Base-by-base conservation (phyloP, 2,113 vertebrate genomes). In the Hoplias malabaricus region DNA sequence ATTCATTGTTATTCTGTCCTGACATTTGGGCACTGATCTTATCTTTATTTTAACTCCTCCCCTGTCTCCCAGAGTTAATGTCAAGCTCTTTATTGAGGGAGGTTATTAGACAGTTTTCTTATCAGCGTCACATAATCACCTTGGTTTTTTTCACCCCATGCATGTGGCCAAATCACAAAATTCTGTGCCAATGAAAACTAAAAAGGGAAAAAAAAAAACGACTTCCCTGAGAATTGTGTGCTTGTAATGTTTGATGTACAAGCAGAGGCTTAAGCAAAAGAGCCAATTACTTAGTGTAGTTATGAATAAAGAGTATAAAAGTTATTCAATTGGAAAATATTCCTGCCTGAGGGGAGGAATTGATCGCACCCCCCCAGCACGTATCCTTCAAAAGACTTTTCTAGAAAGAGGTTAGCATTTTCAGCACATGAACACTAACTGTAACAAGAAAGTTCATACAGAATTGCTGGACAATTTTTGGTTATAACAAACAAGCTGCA, bases 11-110 rank as follows among this genome's bases (percentile, higher is more conserved):
- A 46, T 61, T 84, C 69, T 77, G 79, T 76, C 63, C 81, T 86
- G 86, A 88, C 83, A 88, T 90, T 88, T 87, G 73, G 40, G 76
- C 80, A 71, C 48, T 63, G 61, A 62, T 77, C 54, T 59, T 74
- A 71, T 78, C 8, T 73, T 67, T 73, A 75, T 83, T 86, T 82
- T 84, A 40, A 71, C 56, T 62, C 69, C 38, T 62, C 63, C 31
- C 8, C 50, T 69, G 75, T 3, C 36, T 63, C 66, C 21, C 36
- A 36, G 38, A 38, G 65, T 69, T 76, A 81, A 83, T 84, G 85
- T 78, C 80, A 84, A 70, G 72, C 74, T 72, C 68, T 34, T 29
- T 71, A 69, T 86, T 83, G 83, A 81, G 75, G 87, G 74, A 87
- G 74, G 80, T 85, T 83, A 83, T 83, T 72, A 80, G 83, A 76